Conservation (phyloP, 2,888 invertebrate genomes). For the Camptogramma bilineatum region DNA sequence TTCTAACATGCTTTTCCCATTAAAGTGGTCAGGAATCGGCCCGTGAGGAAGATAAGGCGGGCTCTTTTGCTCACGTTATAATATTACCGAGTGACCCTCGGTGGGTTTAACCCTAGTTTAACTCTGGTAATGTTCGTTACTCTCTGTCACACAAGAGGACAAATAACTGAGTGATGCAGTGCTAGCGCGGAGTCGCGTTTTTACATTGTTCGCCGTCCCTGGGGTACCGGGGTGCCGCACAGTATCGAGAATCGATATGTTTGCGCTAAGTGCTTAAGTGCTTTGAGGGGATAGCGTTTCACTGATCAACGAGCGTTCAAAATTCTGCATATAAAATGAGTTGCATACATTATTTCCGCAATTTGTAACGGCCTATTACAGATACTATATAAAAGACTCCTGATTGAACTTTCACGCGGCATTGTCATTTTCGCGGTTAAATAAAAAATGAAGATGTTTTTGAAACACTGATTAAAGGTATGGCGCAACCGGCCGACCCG, state of each 20-base stretch:
- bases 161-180: slow-evolving; percentile 73
- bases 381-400: neutral
- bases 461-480: slow-evolving; percentile 48
- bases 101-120: slow-evolving; percentile 74
- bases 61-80: slow-evolving; percentile 84
- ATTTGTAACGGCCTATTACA: neutral
- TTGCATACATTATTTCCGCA: slow-evolving; percentile 10
- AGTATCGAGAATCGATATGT: slow-evolving; percentile 82
- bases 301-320: slow-evolving; percentile 66
- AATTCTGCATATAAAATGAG: slow-evolving; percentile 55
- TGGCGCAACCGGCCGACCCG: slow-evolving; percentile 56
- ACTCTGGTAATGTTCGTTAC: slow-evolving; percentile 60
- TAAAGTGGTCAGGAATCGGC: slow-evolving; percentile 84
- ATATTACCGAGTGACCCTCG: slow-evolving; percentile 73
- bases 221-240: slow-evolving; percentile 63
- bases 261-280: slow-evolving; percentile 84
- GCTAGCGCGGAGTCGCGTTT: slow-evolving; percentile 71
- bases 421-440: neutral
- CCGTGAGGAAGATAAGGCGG: slow-evolving; percentile 80
- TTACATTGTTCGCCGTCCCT: slow-evolving; percentile 78
- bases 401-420: neutral
- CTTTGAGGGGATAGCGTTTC: slow-evolving; percentile 77
- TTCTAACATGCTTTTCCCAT: slow-evolving; percentile 86
- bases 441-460: neutral
- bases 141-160: slow-evolving; percentile 65